phyloP scores from a whole-genome alignment of 2,797 vertebrate genomes.

The Clarias laeviceps region DNA sequence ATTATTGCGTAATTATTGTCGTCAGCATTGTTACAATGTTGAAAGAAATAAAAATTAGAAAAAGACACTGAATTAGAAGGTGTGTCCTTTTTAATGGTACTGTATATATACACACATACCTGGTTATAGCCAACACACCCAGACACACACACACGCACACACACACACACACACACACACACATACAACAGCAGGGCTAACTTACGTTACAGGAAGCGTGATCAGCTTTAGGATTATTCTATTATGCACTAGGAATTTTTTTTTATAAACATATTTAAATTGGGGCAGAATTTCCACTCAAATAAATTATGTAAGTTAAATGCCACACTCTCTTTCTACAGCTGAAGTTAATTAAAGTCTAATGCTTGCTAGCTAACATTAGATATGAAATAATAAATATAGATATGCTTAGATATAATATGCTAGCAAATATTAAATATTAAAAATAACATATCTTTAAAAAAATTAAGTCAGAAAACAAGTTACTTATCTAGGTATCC shows the following conservation, averaged over 20 bases:
- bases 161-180: too few relatives aligned
- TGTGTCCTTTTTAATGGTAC: too few relatives aligned
- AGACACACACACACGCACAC: too few relatives aligned
- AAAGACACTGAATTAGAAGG: too few relatives aligned
- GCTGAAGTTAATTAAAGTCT: background rate
- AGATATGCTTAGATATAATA: background rate
- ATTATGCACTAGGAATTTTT: background rate
- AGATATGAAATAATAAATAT: background rate
- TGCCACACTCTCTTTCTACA: background rate
- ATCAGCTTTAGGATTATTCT: background rate
- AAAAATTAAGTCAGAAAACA: background rate
- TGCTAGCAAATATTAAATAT: background rate
- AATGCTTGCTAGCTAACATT: background rate
- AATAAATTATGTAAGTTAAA: too few relatives aligned
- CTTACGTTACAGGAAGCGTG: background rate
- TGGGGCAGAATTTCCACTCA: background rate
- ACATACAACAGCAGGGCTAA: background rate
- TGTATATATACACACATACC: background rate
- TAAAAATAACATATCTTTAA: background rate
- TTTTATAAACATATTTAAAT: too few relatives aligned
- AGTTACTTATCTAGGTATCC: background rate
- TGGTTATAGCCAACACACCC: too few relatives aligned
- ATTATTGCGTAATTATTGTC: too few relatives aligned
- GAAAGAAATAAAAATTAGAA: too few relatives aligned
- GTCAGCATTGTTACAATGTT: too few relatives aligned